Evolutionary conservation across 2,888 invertebrate species (phyloP).

Genomic region (Melanostoma scalare): DNA sequence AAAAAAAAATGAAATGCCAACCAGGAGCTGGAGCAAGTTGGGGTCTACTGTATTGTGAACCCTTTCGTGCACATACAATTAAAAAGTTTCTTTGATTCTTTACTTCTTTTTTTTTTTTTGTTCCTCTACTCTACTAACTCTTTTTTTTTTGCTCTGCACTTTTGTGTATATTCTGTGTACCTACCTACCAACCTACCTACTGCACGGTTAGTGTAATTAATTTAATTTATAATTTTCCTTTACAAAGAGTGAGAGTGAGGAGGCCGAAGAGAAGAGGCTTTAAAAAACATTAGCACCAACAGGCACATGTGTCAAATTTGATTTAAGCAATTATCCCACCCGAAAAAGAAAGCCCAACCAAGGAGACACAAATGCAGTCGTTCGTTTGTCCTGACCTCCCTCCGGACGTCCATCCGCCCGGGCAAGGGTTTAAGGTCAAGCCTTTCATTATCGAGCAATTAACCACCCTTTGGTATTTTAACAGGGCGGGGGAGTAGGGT

Average conservation of each 20-base stretch:
- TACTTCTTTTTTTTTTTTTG: constrained; percentile 35
- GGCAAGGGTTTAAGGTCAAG: constrained; percentile 62
- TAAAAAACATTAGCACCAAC: constrained; percentile 68
- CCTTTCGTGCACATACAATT: constrained; percentile 70
- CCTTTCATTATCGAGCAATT: constrained; percentile 70
- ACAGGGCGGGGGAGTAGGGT: constrained; percentile 4
- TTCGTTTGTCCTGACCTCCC: not conserved
- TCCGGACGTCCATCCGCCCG: not conserved
- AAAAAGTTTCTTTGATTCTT: constrained; percentile 61
- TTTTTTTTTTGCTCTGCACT: constrained; percentile 42
- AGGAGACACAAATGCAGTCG: constrained; percentile 40
- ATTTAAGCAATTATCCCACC: constrained; percentile 66
- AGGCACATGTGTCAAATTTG: constrained; percentile 72
- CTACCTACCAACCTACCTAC: constrained; percentile 10
- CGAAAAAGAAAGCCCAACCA: constrained; percentile 47
- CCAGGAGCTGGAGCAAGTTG: constrained; percentile 40
- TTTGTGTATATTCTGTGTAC: constrained; percentile 30
- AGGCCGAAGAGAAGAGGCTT: constrained; percentile 39
- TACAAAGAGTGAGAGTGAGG: constrained; percentile 2
- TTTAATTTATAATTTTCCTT: constrained; percentile 71
- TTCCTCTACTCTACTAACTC: not conserved
- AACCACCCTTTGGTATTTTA: constrained; percentile 36
- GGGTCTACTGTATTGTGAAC: constrained; percentile 62
- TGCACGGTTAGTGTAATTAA: constrained; percentile 69
- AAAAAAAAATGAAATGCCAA: constrained; percentile 23